phyloP scores from a whole-genome alignment of 2,888 invertebrate genomes.

The Yponomeuta sedellus region DNA sequence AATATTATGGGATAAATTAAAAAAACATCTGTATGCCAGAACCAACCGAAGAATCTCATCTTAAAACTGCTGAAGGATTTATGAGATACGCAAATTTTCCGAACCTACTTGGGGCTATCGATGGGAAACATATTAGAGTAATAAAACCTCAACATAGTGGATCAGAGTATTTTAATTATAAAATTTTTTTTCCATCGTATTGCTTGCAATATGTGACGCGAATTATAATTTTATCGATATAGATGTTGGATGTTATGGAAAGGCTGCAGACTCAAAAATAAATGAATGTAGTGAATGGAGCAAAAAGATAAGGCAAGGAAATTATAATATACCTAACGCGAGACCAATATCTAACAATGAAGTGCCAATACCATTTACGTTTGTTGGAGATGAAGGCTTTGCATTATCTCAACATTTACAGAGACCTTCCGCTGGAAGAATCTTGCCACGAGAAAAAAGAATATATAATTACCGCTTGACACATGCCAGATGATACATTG shows the following conservation, averaged over 20 bases:
- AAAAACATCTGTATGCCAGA: slow-evolving; percentile 9
- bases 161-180: slow-evolving; percentile 17
- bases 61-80: slow-evolving; percentile 11
- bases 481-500: slow-evolving; percentile 14
- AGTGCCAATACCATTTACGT: slow-evolving; percentile 14
- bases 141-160: slow-evolving; percentile 13
- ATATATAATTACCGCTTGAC: slow-evolving; percentile 18
- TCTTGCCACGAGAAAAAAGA: slow-evolving; percentile 18
- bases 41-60: slow-evolving; percentile 5
- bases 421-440: slow-evolving; percentile 20
- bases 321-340: slow-evolving; percentile 19
- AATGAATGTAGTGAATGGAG: slow-evolving; percentile 16
- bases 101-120: background rate
- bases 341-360: slow-evolving; percentile 18
- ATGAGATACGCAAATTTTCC: slow-evolving; percentile 8
- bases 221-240: slow-evolving; percentile 15
- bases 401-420: slow-evolving; percentile 20
- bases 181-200: slow-evolving; percentile 10
- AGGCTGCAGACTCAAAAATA: slow-evolving; percentile 16
- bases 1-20: slow-evolving; percentile 11
- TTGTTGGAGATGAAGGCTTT: slow-evolving; percentile 22
- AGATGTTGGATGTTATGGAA: slow-evolving; percentile 16
- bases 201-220: slow-evolving; percentile 15
- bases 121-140: too few relatives aligned
- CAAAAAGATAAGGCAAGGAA: slow-evolving; percentile 17